phyloP scores from a whole-genome alignment of 2,888 invertebrate genomes.

The Octonoba sinensis region DNA sequence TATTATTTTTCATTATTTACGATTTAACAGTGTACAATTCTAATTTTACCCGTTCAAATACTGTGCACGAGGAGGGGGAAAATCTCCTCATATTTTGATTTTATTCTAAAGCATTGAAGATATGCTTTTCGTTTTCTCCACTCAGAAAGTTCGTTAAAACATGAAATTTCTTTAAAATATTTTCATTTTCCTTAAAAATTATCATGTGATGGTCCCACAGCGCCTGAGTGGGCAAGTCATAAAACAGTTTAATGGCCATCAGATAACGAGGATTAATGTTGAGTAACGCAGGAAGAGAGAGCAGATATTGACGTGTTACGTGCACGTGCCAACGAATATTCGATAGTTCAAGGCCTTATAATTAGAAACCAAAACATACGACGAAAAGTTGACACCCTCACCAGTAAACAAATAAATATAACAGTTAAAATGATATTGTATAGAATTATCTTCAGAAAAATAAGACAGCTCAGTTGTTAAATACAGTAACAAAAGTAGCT shows the following conservation, averaged over 20 bases:
- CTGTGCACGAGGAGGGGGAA: conserved; percentile 57
- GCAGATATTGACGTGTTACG: background rate
- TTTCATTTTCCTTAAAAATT: conserved; percentile 2
- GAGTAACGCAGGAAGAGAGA: conserved; percentile 1
- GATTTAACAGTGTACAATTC: conserved; percentile 63
- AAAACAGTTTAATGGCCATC: conserved; percentile 63
- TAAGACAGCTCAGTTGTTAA: conserved; percentile 1
- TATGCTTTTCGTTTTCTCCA: conserved; percentile 57
- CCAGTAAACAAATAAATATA: too few relatives aligned
- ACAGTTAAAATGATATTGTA: too few relatives aligned
- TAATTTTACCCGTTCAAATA: conserved; percentile 64
- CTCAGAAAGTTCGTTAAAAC: conserved; percentile 57
- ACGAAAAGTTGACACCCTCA: too few relatives aligned
- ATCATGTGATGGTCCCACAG: conserved; percentile 57
- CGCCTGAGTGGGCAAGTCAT: conserved; percentile 49
- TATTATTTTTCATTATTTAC: conserved; percentile 31
- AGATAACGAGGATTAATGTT: conserved; percentile 36
- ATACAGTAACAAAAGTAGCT: conserved; percentile 10
- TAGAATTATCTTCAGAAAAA: background rate
- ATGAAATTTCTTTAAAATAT: conserved; percentile 5
- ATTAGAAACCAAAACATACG: too few relatives aligned
- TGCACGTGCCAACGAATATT: background rate
- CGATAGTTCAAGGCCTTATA: too few relatives aligned
- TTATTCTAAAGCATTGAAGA: conserved; percentile 60
- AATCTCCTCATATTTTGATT: conserved; percentile 61